These are phyloP conservation scores for Drosophila birchii DNA, from an alignment of 2,888 invertebrate species.

Conservation along the genomic window DNA sequence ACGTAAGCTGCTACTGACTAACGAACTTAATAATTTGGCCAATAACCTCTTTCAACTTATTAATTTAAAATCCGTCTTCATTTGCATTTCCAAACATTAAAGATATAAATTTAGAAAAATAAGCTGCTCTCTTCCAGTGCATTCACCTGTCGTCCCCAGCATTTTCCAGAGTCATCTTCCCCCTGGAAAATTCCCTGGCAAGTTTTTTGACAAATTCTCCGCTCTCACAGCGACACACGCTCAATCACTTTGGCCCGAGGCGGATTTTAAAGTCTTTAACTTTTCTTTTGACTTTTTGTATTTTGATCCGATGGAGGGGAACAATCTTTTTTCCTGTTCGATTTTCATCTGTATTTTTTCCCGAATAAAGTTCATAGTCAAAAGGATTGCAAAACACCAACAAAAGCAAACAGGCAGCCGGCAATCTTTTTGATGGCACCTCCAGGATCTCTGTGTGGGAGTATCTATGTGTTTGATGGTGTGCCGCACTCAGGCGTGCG, in stretches of 20 bases:
- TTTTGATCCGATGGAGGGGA: constrained; percentile 40
- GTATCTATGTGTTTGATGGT: constrained; percentile 39
- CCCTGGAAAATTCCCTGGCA: constrained; percentile 22
- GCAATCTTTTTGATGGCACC: constrained; percentile 70
- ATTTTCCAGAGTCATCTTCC: constrained; percentile 28
- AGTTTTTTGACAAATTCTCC: constrained; percentile 66
- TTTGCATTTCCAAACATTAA: too few relatives aligned
- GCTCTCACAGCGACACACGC: constrained; percentile 56
- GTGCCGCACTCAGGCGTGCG: constrained; percentile 53
- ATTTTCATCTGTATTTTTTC: constrained; percentile 15
- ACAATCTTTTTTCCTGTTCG: constrained; percentile 39
- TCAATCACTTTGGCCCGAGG: constrained; percentile 71
- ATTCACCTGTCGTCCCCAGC: constrained; percentile 59
- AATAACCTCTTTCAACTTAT: too few relatives aligned
- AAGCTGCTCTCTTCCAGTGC: constrained; percentile 1
- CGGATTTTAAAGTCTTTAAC: constrained; percentile 76
- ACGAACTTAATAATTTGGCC: too few relatives aligned
- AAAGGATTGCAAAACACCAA: constrained; percentile 68
- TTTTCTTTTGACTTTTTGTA: constrained; percentile 71
- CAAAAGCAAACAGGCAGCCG: constrained; percentile 48
- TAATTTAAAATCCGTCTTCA: too few relatives aligned
- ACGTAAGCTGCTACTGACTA: too few relatives aligned
- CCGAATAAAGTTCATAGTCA: constrained; percentile 54
- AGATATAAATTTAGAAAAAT: neutral
- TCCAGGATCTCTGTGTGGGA: constrained; percentile 30